Base-by-base conservation (phyloP, 1,140 invertebrate species). In the Hirudo medicinalis region DNA sequence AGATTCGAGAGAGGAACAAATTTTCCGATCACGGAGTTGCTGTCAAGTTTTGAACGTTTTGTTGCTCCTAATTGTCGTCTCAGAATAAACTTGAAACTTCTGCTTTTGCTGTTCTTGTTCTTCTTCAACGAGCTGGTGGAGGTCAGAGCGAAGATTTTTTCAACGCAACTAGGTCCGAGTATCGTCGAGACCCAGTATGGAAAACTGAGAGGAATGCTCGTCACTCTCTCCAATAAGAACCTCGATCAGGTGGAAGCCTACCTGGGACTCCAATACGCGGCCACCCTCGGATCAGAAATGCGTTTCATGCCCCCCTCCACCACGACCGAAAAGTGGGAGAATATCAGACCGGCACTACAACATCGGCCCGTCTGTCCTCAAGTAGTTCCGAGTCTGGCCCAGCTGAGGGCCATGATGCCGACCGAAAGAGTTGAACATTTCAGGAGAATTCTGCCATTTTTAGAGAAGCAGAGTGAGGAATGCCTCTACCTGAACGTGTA, bases 401-500 rank as follows among this genome's bases (percentile, higher is more conserved):
- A 17, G 13, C 29, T 73, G 22, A 40, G 36, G 49, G 32, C 63
- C 19, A 66, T 17, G 20, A 20, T 74, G 43, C 72, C 74, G 13
- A 66, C 5, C 25, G 55, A 32, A 19, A 69, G 67, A 27, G 67
- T 63, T 22, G 72, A 73, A 36, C 71, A 75, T 54, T 67, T 73
- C 19, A 67, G 60, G 60, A 27, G 71, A 69, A 72, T 75, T 32
- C 20, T 72, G 8, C 75, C 75, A 9, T 75, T 63, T 40, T 54
- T 75, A 9, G 40, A 71, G 32, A 54, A 72, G 8, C 75, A 75
- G 66, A 57, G 43, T 19, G 75, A 75, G 43, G 75, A 75, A 11
- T 75, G 75, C 60, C 70, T 75, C n/a, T 71, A 72, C 27, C 71
- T 75, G 11, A 75, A 75, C 53, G 54, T 75, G 13, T 75, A 75